Conservation (phyloP, 1,140 invertebrate genomes). For the Megalopta genalis region DNA sequence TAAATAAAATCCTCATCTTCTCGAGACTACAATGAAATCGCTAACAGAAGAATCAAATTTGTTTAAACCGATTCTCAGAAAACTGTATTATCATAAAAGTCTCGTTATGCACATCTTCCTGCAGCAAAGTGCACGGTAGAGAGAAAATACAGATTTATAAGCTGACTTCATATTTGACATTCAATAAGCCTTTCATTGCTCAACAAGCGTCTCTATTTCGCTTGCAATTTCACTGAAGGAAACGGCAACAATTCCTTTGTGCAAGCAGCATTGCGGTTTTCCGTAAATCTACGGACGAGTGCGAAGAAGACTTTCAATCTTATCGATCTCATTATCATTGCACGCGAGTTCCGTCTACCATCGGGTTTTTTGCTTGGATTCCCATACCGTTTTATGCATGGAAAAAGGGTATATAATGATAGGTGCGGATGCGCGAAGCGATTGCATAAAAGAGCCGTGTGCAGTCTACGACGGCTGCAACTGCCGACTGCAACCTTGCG, state of each 20-base stretch:
- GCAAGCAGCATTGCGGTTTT: neutral
- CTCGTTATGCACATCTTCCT: too few relatives aligned
- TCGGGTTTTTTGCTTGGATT: neutral
- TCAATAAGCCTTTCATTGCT: too few relatives aligned
- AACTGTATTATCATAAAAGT: too few relatives aligned
- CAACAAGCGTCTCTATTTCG: neutral
- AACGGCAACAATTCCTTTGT: neutral
- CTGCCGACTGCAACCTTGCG: constrained; percentile 13
- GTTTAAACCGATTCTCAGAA: too few relatives aligned
- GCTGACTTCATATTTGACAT: too few relatives aligned
- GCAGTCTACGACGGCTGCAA: neutral
- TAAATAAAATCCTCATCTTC: too few relatives aligned
- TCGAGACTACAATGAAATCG: too few relatives aligned
- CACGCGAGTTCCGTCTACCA: neutral
- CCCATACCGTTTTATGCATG: neutral
- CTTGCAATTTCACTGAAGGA: neutral
- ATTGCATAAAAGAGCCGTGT: constrained; percentile 29
- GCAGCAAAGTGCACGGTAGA: too few relatives aligned
- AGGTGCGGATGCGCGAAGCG: constrained; percentile 19
- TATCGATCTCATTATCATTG: constrained; percentile 15
- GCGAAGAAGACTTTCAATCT: neutral
- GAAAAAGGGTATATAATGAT: constrained; percentile 9
- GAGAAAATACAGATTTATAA: too few relatives aligned
- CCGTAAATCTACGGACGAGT: neutral
- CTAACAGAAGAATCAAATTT: too few relatives aligned